Conservation (phyloP, 2,113 vertebrate species). For the Mellivora capensis region DNA sequence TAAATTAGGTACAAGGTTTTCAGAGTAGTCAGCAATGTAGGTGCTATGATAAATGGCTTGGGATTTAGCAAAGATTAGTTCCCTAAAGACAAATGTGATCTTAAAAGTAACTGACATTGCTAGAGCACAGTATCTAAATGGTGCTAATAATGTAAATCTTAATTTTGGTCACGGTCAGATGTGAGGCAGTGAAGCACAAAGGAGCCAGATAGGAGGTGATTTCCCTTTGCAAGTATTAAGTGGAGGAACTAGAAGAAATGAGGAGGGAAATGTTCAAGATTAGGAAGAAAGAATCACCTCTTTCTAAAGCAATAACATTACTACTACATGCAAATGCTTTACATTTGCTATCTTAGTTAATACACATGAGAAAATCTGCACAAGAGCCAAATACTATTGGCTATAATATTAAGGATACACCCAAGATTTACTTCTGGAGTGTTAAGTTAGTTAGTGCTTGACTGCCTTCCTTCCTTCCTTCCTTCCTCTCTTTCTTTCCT, state of each 20-base stretch:
- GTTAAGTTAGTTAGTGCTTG: not conserved
- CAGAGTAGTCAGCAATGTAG: not conserved
- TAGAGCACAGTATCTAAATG: not conserved
- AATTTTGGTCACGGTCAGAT: not conserved
- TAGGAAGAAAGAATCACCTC: not conserved
- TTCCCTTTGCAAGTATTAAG: not conserved
- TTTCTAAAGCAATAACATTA: not conserved
- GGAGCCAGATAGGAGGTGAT: not conserved
- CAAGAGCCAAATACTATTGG: not conserved
- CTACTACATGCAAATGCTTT: not conserved
- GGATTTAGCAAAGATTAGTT: not conserved
- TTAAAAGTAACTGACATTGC: not conserved
- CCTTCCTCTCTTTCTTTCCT: not conserved
- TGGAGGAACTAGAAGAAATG: not conserved
- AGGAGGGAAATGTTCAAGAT: not conserved
- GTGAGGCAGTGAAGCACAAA: not conserved
- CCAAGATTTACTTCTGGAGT: not conserved
- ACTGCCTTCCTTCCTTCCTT: not conserved
- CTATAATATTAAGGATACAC: not conserved
- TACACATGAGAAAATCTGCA: not conserved
- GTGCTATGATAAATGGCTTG: not conserved
- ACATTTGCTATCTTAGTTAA: not conserved
- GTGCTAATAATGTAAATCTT: not conserved
- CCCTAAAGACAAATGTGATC: not conserved
- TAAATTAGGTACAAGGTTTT: slow-evolving; percentile 4